These are phyloP conservation scores for Drosophila pseudotalamancana DNA, from an alignment of 2,888 invertebrate genomes.

Conservation along the genomic window DNA sequence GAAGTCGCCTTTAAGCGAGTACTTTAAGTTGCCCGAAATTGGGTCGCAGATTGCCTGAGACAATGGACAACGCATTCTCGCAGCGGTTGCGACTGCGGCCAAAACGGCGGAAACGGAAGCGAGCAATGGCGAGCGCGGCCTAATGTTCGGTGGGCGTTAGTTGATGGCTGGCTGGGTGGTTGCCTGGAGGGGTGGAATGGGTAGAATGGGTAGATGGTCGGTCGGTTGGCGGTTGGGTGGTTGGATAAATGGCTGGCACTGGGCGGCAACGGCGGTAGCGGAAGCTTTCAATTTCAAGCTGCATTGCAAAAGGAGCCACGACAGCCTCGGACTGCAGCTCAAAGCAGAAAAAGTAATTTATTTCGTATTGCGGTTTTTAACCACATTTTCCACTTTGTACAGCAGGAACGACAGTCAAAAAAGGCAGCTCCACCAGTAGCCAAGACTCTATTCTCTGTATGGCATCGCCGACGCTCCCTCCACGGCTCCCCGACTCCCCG, in stretches of 20 bases:
- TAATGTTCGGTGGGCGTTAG: constrained; percentile 56
- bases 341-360: constrained; percentile 79
- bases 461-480: constrained; percentile 5
- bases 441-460: constrained; percentile 44
- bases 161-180: constrained; percentile 5
- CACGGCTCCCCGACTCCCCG: constrained; percentile 35
- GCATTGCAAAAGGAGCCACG: constrained; percentile 52
- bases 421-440: constrained; percentile 25
- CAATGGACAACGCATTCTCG: constrained; percentile 34
- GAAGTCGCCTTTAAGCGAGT: constrained; percentile 57
- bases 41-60: constrained; percentile 41
- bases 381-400: constrained; percentile 79
- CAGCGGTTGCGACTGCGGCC: constrained; percentile 12
- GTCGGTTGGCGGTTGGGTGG: background rate
- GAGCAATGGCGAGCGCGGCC: constrained; percentile 72
- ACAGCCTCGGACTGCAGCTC: constrained; percentile 67
- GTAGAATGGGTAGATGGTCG: no score
- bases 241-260: constrained; percentile 58
- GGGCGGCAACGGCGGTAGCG: constrained; percentile 52
- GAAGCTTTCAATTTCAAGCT: constrained; percentile 80
- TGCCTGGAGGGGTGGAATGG: no score
- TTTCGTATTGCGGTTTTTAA: constrained; percentile 80
- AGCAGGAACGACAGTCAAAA: constrained; percentile 75
- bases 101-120: constrained; percentile 65
- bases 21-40: constrained; percentile 61